Conservation (phyloP, 2,113 vertebrate genomes). For the Ceratotherium simum region DNA sequence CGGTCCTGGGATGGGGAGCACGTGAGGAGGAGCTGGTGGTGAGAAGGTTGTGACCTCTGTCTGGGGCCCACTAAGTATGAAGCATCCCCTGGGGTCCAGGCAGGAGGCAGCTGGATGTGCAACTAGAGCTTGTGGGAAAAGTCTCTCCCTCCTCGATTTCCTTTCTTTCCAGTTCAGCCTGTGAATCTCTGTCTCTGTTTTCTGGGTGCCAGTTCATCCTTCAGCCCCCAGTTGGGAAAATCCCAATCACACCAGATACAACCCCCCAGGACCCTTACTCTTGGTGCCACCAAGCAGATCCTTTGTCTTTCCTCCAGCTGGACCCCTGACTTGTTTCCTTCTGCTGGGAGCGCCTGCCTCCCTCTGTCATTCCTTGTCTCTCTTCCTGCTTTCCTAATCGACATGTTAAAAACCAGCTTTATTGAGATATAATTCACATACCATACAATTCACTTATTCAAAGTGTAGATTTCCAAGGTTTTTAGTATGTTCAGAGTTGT, state of each 20-base stretch:
- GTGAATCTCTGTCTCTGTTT: neutral
- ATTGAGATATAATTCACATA: neutral
- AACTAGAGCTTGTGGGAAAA: neutral
- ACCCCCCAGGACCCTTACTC: neutral
- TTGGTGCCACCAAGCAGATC: neutral
- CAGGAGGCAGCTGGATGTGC: neutral
- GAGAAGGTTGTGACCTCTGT: neutral
- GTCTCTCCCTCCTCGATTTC: neutral
- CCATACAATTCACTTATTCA: neutral
- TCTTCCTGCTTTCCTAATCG: neutral
- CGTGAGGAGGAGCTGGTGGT: neutral
- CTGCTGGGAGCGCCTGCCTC: neutral
- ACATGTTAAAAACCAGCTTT: neutral
- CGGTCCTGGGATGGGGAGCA: neutral
- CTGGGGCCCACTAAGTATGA: neutral
- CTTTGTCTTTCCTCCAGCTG: neutral
- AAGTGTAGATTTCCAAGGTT: neutral
- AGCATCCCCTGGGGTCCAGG: neutral
- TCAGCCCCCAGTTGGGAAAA: neutral
- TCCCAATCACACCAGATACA: neutral
- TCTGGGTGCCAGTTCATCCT: neutral
- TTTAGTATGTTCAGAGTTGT: neutral
- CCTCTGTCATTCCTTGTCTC: neutral
- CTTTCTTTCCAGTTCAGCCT: neutral
- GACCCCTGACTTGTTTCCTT: neutral